Base-by-base conservation (phyloP, 35 echinoderm and acorn worm genomes). In the Acanthaster planci region DNA sequence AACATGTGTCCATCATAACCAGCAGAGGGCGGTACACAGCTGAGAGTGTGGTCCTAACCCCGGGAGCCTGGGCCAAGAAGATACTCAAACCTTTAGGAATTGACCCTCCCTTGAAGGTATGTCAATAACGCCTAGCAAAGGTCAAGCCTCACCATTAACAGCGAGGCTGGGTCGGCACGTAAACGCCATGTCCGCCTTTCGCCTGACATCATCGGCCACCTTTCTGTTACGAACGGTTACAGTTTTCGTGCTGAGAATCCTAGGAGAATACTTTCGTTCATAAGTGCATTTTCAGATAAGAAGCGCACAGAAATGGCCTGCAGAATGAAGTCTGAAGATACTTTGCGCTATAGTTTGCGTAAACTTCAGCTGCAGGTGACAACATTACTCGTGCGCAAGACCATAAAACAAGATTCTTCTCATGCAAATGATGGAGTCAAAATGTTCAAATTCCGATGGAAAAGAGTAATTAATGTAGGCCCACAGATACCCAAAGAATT, bases 1-100 rank as follows among this genome's bases (percentile, higher is more conserved):
- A 67, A 38, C 37, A 76, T 51, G 90, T 92, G 51, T 82, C 58
- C 1, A 26, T 92, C 9, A 72, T 31, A 76, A 92, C 90, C 12
- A 92, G 80, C 77, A 92, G 81, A 60, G 84, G 90, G 68, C 55
- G 64, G 19, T 87, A 86, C 40, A 52, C 55, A 55, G 77, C 90
- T 0, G 76, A 82, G 26, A 78, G 67, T 80, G 54, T 92, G n/a
- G 78, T 92, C 27, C 37, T 92, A 31, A 87, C 90, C 1, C 53
- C 57, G 19, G 90, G 90, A 27, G 37, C 90, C 16, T 92, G 90
- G 90, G 56, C 78, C 0, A 17, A 37, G 39, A 35, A 92, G 26
- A 29, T 92, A 16, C 40, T 92, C 0, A 82, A 58, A 86, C 84
- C 90, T 2, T 60, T 92, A 7, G 90, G 90, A 0, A 17, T 92